Base-by-base conservation (phyloP, 30 jellyfish, hydroid and myxozoan species). In the Chironex yamaguchii region DNA sequence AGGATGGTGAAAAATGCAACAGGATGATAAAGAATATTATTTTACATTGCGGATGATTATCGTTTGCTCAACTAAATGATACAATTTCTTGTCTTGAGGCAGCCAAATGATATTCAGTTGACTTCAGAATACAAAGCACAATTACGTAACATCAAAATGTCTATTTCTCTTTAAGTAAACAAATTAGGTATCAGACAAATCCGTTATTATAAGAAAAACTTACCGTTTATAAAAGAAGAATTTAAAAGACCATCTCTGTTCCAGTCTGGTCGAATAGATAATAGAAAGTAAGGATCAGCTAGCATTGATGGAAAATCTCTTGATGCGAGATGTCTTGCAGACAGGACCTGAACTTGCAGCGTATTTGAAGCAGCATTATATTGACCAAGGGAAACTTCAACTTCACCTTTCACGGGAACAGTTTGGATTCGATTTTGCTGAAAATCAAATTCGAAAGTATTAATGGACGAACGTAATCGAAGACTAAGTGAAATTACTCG, bases 361-460 rank as follows among this genome's bases (percentile, higher is more conserved):
- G 69, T 66, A 21, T 68, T 67, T 2, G 92, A 77, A 13, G 76
- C 81, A 0, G 92, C 80, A 50, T 67, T 53, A 88, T 64, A 86
- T 76, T 87, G 96, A 25, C 75, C 48, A 28, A 92, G 77, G 17
- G 78, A n/a, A 29, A 92, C 88, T 58, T 87, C 92, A 29, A 92
- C 58, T 24, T 89, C 91, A 2, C 98, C 98, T n/a, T 90, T 31
- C 17, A 92, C 86, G 35, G 80, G 14, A 27, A 76, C 76, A 17
- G 97, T 92, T 76, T 87, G 96, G 65, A 91, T 67, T 71, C 71
- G 78, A 65, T 79, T 86, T 85, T 85, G 86, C 98, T 91, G 73
- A 31, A 31, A 1, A n/a, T 21, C 30, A n/a, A n/a, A n/a, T n/a
- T n/a, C n/a, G n/a, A n/a, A n/a, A n/a, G n/a, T n/a, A n/a, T n/a